Percentiles rank a stretch among this genome's conserved stretches.
These are phyloP conservation scores for Antheraea mylitta DNA, from an alignment of 1,140 invertebrate genomes.

Conservation along the genomic window DNA sequence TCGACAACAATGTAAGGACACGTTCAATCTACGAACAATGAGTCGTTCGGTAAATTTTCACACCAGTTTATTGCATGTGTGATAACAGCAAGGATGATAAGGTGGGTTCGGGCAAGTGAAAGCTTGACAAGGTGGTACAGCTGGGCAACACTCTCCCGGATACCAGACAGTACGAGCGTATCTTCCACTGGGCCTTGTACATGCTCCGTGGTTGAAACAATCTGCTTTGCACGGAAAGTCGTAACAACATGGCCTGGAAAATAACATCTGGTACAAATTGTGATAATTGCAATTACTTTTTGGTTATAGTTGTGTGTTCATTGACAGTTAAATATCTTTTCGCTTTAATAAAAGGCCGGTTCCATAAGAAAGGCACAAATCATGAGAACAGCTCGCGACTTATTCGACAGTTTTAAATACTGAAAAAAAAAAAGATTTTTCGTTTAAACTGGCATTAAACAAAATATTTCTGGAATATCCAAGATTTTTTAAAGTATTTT, in stretches of 20 bases:
- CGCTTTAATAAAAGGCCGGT: too few relatives aligned
- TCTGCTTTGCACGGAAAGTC: conserved; percentile 70
- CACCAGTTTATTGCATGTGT: conserved; percentile 33
- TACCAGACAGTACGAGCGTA: conserved; percentile 65
- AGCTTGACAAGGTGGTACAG: conserved; percentile 59
- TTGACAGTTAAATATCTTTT: too few relatives aligned
- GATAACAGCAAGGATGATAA: conserved; percentile 56
- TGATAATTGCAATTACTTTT: background rate
- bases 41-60: conserved; percentile 5
- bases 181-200: conserved; percentile 59
- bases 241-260: conserved; percentile 65
- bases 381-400: too few relatives aligned
- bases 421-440: too few relatives aligned
- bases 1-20: conserved; percentile 19
- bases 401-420: too few relatives aligned
- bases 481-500: too few relatives aligned
- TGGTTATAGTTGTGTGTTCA: background rate
- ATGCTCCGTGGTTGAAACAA: conserved; percentile 68
- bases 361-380: too few relatives aligned
- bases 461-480: too few relatives aligned
- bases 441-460: too few relatives aligned
- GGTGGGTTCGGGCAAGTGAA: conserved; percentile 69
- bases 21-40: too few relatives aligned
- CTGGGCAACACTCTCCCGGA: conserved; percentile 62
- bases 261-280: conserved; percentile 1